Percentiles rank a stretch among this genome's conserved stretches.
phyloP scores from a whole-genome alignment of 2,113 vertebrate species.

The Gallinago undulata region DNA sequence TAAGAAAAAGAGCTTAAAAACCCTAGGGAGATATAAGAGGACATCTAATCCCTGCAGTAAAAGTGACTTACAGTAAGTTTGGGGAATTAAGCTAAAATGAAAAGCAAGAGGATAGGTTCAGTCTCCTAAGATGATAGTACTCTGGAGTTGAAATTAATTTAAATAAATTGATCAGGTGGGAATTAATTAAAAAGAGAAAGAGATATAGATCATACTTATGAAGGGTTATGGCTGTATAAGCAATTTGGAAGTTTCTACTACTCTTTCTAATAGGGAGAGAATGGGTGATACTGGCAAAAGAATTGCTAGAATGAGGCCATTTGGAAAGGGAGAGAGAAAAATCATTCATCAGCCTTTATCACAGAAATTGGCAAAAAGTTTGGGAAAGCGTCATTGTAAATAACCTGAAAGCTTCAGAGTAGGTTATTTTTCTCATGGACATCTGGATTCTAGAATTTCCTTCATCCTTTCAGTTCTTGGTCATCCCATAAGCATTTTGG shows the following conservation, averaged over 20 bases:
- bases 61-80: not conserved
- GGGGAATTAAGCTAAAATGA: not conserved
- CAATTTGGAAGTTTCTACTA: not conserved
- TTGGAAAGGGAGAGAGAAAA: not conserved
- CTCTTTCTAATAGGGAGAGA: not conserved
- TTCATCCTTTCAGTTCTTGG: not conserved
- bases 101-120: not conserved
- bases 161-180: not conserved
- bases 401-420: not conserved
- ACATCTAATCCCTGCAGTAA: not conserved
- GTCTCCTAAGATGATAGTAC: not conserved
- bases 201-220: not conserved
- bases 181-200: slow-evolving; percentile 5
- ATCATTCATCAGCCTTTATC: not conserved
- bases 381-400: not conserved
- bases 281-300: not conserved
- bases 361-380: not conserved
- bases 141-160: not conserved
- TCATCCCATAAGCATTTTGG: not conserved
- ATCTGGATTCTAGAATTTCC: not conserved
- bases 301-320: not conserved
- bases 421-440: not conserved
- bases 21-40: not conserved
- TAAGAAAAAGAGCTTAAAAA: not conserved
- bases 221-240: not conserved